These are phyloP conservation scores for Caenorhabditis zanzibari DNA, from an alignment of 2,888 invertebrate genomes.

Conservation along the genomic window DNA sequence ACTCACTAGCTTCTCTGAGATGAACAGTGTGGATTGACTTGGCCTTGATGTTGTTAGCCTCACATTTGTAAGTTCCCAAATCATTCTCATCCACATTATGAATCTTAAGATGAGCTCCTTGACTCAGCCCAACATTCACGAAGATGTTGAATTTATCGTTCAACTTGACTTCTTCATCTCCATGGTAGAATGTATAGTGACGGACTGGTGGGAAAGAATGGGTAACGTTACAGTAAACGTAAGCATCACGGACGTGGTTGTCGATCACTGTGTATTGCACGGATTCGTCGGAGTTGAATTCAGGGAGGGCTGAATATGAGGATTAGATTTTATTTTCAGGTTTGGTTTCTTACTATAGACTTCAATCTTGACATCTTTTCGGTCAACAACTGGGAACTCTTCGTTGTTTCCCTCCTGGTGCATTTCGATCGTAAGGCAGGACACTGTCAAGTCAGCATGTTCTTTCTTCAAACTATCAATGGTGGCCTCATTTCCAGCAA, in stretches of 20 bases:
- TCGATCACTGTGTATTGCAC: slow-evolving; percentile 75
- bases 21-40: slow-evolving; percentile 74
- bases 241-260: slow-evolving; percentile 54
- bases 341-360: slow-evolving; percentile 72
- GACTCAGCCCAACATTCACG: slow-evolving; percentile 67
- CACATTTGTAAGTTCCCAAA: slow-evolving; percentile 78
- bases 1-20: slow-evolving; percentile 77
- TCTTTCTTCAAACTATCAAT: slow-evolving; percentile 74
- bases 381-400: slow-evolving; percentile 70
- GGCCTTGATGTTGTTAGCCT: slow-evolving; percentile 80
- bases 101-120: slow-evolving; percentile 73
- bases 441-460: slow-evolving; percentile 68
- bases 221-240: slow-evolving; percentile 78
- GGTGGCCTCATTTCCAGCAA: slow-evolving; percentile 76
- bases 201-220: slow-evolving; percentile 74
- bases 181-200: slow-evolving; percentile 76
- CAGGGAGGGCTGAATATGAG: slow-evolving; percentile 69
- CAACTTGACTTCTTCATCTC: slow-evolving; percentile 68
- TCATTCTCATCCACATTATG: slow-evolving; percentile 76
- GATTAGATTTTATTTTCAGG: neutral
- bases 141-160: slow-evolving; percentile 70
- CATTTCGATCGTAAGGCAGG: slow-evolving; percentile 70
- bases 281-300: slow-evolving; percentile 71
- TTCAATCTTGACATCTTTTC: slow-evolving; percentile 75
- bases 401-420: slow-evolving; percentile 51